Base-by-base conservation (phyloP, 1,140 invertebrate genomes). In the Heliconius hermathena region DNA sequence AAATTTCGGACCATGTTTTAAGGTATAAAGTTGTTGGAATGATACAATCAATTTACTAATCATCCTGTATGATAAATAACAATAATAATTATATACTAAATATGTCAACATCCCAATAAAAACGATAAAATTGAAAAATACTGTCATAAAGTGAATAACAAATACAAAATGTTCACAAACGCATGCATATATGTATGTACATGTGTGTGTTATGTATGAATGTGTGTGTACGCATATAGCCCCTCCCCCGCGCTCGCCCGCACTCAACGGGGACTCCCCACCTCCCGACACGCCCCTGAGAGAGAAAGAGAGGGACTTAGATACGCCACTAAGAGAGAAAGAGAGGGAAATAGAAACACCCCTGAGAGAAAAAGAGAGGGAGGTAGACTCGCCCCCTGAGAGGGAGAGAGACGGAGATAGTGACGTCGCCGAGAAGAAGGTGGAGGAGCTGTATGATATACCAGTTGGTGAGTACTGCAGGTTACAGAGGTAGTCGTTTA, bases 371-470 rank as follows among this genome's bases (percentile, higher is more conserved):
- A 78, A 71, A 76, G 41, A 66, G 49, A n/a, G 54, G 57, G 57
- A 36, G 41, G 13, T 77, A 70, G 54, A 22, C 60, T 52, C 73
- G 38, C 80, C 73, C 16, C 38, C 41, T 71, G 73, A 78, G 33
- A 52, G 70, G n/a, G 54, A 70, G 49, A 29, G 49, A 13, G 78
- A 74, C 71, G 54, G 74, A 49, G n/a, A 29, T 26, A 13, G 8
- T 46, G 72, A 52, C 77, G 20, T 54, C 20, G 41, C 74, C 73
- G 92, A 93, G 81, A 96, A 96, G 89, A 95, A 96, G 85, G 95
- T 97, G 54, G 97, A 97, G 87, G 96, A 97, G 88, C 89, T 97
- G 52, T 98, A 98, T 91, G 97, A 97, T 93, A 97, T 98, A 92
- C 97, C 97, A 76, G 96, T 96, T 82, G 97, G 97, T 97, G 94